phyloP scores from a whole-genome alignment of 2,797 vertebrate species.

The Alfaro cultratus region DNA sequence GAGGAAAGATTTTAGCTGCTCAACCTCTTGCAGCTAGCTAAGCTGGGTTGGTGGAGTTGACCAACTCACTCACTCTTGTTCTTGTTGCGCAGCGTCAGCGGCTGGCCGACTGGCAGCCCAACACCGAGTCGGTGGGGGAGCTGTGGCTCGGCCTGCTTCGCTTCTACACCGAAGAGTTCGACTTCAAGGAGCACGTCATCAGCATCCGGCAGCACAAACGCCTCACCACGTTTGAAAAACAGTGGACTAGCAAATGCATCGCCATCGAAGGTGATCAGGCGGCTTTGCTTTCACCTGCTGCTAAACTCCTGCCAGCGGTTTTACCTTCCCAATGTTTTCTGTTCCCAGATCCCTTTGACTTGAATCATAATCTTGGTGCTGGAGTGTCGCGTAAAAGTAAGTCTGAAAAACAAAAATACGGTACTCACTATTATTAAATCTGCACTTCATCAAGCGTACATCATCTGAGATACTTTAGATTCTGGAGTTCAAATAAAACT shows the following conservation, averaged over 20 bases:
- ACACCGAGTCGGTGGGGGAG: constrained; percentile 92
- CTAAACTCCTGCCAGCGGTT: background rate
- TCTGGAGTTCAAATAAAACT: background rate
- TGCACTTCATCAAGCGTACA: background rate
- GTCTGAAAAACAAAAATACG: constrained; percentile 34
- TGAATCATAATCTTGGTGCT: constrained; percentile 98
- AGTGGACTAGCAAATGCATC: constrained; percentile 99
- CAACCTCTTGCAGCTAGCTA: too few species aligned
- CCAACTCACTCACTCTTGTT: background rate
- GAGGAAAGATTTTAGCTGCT: too few species aligned
- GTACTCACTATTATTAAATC: background rate
- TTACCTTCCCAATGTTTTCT: constrained; percentile 15
- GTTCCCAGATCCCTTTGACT: constrained; percentile 93
- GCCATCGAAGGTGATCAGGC: constrained; percentile 91
- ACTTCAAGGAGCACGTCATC: constrained; percentile 98
- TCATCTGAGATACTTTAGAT: background rate
- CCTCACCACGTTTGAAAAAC: constrained; percentile 97
- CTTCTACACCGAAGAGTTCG: constrained; percentile 98
- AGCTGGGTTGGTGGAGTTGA: too few species aligned
- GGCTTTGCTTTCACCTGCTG: background rate
- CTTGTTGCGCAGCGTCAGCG: constrained; percentile 79
- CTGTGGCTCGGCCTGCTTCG: constrained; percentile 95
- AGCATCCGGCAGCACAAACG: constrained; percentile 96
- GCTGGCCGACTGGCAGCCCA: constrained; percentile 86
- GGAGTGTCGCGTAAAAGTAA: constrained; percentile 99